Evolutionary conservation across 2,113 vertebrate genomes (phyloP), one percentile per base, ranked within the genome.

Genomic region (Phalacrocorax aristotelis): DNA sequence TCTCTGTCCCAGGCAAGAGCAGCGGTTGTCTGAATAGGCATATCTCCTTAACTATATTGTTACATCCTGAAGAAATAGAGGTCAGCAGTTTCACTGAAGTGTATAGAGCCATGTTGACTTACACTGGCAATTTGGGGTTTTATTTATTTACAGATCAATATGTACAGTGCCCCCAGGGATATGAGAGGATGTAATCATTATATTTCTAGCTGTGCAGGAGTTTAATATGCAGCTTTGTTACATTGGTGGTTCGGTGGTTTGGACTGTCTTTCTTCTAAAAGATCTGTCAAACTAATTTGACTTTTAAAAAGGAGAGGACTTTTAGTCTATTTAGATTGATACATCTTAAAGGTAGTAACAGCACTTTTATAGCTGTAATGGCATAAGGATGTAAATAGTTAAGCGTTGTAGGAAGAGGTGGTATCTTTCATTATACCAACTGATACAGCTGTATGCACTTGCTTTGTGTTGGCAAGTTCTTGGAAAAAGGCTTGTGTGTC

Each of bases 391-490:
- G 6, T 29, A 72, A 80, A 12, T 11, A 68, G 11, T 11, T 30
- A 49, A 40, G 20, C 2, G 14, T 26, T 83, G 10, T 34, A 83
- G 13, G 42, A 57, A 52, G 9, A 87, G 36, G 23, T 13, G 6
- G 15, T 60, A 23, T 38, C 34, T 32, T 89, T 86, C 54, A 36
- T 38, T 8, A 42, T 22, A 72, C 4, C 38, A 83, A 9, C 36
- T 49, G 26, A 36, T 61, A 19, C 0, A 70, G 13, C 29, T 49
- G 5, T 34, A 29, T 44, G 16, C 4, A 8, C 0, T 0, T 34
- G 10, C 57, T 68, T 42, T 48, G 16, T 44, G 42, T 44, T 57
- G 23, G 12, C 3, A 83, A 55, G 7, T n/a, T 89, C 60, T 70
- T 78, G 65, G 44, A 30, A 92, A 80, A 69, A 4, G 22, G 6